Evolutionary conservation across 2,888 invertebrate species (phyloP), one percentile per base, ranked within the genome.

Genomic region (Deroplatys truncata): DNA sequence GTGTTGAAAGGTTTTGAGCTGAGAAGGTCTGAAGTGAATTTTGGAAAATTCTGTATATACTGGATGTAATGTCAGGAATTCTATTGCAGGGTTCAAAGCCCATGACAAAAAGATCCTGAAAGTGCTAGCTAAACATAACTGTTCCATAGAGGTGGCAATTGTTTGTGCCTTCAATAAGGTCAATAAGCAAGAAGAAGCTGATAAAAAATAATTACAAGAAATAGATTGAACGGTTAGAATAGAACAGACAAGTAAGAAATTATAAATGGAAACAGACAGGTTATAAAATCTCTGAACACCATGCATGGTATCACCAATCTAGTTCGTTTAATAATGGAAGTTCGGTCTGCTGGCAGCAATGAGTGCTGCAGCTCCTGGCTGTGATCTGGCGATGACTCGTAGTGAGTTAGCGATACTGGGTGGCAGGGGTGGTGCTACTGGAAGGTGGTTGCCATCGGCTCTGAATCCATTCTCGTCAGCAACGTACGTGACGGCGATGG

Each of bases 401-500:
- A 91, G 86, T 1, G 91, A 91, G 84, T 91, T 91, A 28, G 91
- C 89, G 88, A 92, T 92, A 31, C 91, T 91, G 86, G 91, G 91
- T 20, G 92, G 92, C 84, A 92, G 91, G 56, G 94, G 94, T 2
- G 94, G 93, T 20, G 94, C 93, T 82, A 94, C 94, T 84, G 94
- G 94, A 90, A 94, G 93, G 90, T 94, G 94, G 0, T 94, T 94
- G 84, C 94, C 94, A 91, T 94, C 93, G 49, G 94, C 94, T 88
- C 94, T 93, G 92, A 93, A 94, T 56, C 94, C 94, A 91, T 94
- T 94, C 92, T 94, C 94, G 91, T 94, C 94, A 84, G 94, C 94
- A 88, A 94, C 93, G 91, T 94, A 94, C 89, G 92, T 94, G 88
- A 95, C 94, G 87, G 95, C 94, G 90, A 95, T 95, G 82, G 94